Conservation (phyloP, 2,888 invertebrate species). For the Tipula lateralis region DNA sequence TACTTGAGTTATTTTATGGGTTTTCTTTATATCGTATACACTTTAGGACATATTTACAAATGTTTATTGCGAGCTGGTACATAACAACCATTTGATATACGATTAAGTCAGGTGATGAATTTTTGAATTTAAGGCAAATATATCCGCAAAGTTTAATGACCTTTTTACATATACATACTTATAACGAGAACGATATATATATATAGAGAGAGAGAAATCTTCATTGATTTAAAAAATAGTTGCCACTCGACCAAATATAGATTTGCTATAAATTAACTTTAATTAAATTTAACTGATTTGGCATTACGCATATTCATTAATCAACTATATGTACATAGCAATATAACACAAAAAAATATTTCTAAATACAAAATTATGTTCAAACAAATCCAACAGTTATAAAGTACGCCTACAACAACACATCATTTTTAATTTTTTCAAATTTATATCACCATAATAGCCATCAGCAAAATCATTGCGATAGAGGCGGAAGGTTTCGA, state of each 20-base stretch:
- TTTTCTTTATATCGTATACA: background rate
- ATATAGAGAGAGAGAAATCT: background rate
- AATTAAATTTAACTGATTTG: constrained; percentile 1
- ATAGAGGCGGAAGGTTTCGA: background rate
- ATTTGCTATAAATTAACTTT: background rate
- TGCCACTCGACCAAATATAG: background rate
- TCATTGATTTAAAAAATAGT: background rate
- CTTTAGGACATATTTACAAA: background rate
- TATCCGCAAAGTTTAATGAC: background rate
- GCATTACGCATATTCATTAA: background rate
- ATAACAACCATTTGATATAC: background rate
- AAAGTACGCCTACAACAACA: background rate
- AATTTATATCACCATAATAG: background rate
- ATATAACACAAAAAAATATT: background rate
- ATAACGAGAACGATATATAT: background rate
- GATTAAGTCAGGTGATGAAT: background rate
- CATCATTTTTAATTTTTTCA: background rate
- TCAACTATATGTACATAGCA: background rate
- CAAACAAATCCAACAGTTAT: background rate
- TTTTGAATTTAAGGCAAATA: background rate
- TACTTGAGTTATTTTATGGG: background rate
- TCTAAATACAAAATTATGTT: background rate
- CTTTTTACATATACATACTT: background rate
- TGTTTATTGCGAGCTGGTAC: background rate
- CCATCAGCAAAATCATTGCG: background rate